Evolutionary conservation across 2,888 invertebrate genomes (phyloP).

Genomic region (Trilocha varians): DNA sequence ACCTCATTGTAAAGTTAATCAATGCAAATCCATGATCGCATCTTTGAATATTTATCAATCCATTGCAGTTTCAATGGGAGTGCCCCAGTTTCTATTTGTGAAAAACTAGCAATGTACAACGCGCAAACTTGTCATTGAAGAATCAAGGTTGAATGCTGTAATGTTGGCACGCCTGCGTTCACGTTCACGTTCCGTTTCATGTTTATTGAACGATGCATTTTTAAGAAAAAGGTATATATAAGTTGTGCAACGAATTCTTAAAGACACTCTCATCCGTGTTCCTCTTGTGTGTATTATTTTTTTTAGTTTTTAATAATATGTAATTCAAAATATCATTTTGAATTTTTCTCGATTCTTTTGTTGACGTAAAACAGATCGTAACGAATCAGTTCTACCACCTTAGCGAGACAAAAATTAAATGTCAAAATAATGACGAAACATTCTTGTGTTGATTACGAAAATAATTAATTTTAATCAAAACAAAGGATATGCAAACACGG

Average conservation of each 20-base stretch:
- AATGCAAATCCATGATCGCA: no score
- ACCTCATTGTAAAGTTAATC: no score
- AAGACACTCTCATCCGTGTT: not conserved
- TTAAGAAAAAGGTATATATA: no score
- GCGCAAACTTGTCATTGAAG: slow-evolving; percentile 5
- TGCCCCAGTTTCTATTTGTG: not conserved
- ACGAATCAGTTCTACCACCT: slow-evolving; percentile 14
- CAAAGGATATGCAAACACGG: slow-evolving; percentile 19
- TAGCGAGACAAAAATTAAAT: slow-evolving; percentile 10
- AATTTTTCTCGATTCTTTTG: not conserved
- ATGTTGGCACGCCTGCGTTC: slow-evolving; percentile 20
- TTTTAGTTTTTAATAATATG: slow-evolving; percentile 1
- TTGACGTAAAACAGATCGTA: slow-evolving; percentile 19
- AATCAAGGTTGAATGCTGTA: slow-evolving; percentile 3
- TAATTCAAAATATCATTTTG: not conserved
- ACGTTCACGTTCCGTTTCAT: slow-evolving; percentile 3
- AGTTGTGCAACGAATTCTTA: not conserved
- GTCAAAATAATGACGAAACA: slow-evolving; percentile 28
- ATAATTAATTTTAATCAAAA: slow-evolving; percentile 23
- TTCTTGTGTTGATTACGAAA: slow-evolving; percentile 17
- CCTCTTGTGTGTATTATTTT: not conserved
- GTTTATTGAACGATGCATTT: not conserved
- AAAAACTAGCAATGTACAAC: not conserved
- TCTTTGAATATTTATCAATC: not conserved
- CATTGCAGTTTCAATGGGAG: slow-evolving; percentile 2